phyloP scores from a whole-genome alignment of 1,140 invertebrate species.

The Polypedilum vanderplanki region DNA sequence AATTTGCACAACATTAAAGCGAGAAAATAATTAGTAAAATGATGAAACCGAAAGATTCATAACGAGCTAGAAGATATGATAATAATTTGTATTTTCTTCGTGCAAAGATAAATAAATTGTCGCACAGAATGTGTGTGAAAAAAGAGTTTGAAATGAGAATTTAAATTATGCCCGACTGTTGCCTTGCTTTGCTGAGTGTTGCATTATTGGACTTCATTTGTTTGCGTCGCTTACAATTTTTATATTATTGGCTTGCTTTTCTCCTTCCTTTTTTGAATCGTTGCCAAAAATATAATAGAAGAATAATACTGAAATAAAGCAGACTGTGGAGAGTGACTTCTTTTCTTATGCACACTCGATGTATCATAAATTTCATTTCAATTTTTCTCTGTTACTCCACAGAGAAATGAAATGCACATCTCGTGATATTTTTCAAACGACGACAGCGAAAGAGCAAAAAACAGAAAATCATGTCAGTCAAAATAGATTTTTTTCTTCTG shows the following conservation, averaged over 20 bases:
- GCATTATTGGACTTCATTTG: neutral
- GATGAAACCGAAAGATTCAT: too few relatives aligned
- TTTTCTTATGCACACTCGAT: neutral
- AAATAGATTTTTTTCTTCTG: too few relatives aligned
- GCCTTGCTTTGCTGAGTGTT: neutral
- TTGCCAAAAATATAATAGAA: neutral
- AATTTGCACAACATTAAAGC: too few relatives aligned
- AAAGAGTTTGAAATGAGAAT: neutral
- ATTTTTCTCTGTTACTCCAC: neutral
- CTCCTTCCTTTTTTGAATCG: neutral
- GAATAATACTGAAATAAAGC: neutral
- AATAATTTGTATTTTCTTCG: neutral
- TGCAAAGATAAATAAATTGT: neutral
- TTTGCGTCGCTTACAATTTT: neutral
- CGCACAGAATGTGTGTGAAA: neutral
- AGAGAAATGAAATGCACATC: too few relatives aligned
- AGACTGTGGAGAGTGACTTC: neutral
- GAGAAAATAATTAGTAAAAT: too few relatives aligned
- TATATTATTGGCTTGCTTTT: neutral
- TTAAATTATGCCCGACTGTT: neutral
- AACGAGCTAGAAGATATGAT: too few relatives aligned
- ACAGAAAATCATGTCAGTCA: too few relatives aligned
- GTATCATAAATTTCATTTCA: conserved; percentile 6
- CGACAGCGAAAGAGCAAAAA: too few relatives aligned
- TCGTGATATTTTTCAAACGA: too few relatives aligned